A percentile compares a stretch with the other conserved stretches of the same genome.
phyloP scores from a whole-genome alignment of 2,113 vertebrate genomes.

The Sylvietta virens region DNA sequence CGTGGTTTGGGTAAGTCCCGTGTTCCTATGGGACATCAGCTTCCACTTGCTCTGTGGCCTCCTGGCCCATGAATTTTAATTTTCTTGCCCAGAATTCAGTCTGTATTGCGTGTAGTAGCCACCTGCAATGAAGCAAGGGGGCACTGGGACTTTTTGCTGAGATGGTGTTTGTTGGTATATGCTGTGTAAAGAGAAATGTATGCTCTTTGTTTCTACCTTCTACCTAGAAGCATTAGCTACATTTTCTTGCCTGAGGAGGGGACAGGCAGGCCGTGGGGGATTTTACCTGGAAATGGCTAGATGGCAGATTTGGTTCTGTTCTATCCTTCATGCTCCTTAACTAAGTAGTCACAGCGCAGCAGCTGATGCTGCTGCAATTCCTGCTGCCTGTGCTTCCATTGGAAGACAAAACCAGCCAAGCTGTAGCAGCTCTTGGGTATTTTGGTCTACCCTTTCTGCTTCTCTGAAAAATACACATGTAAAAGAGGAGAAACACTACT shows the following conservation, averaged over 20 bases:
- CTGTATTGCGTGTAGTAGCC: background rate
- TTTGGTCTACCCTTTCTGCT: background rate
- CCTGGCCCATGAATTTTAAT: background rate
- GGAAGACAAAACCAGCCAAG: background rate
- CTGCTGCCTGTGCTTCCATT: background rate
- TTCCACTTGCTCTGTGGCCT: background rate
- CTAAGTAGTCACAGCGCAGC: background rate
- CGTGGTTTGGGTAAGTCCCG: rapidly evolving
- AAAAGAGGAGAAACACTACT: background rate
- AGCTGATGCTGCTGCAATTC: background rate
- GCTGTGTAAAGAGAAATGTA: background rate
- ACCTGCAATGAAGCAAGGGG: background rate
- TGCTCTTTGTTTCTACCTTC: background rate
- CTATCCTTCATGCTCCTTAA: background rate
- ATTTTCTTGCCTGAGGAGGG: background rate
- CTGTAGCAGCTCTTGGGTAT: background rate
- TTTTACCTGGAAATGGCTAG: background rate
- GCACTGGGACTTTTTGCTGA: background rate
- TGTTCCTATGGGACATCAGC: background rate
- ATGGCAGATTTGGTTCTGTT: background rate
- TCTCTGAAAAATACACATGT: background rate
- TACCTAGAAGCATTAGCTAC: background rate
- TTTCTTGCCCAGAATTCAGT: background rate
- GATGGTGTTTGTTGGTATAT: background rate
- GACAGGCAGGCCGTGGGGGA: too few species aligned